Evolutionary conservation across 2,888 invertebrate genomes (phyloP), one percentile per base, ranked within the genome.

Genomic region (Limnephilus rhombicus): DNA sequence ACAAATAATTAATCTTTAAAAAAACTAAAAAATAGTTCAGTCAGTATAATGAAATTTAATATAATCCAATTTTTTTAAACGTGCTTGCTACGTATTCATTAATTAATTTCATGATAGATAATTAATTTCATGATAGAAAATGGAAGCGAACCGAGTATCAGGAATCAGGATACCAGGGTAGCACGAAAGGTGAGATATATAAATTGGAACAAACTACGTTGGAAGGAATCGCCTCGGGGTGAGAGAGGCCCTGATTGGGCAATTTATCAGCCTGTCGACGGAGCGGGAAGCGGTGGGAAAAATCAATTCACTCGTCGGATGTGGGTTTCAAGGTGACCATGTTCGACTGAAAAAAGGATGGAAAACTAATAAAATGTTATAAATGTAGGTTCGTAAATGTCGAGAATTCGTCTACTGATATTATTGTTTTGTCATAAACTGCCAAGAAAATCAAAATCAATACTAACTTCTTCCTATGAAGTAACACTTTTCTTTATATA

Each of bases 181-280:
- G 37, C 85, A 90, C 12, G 83, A 85, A 85, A 90, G 68, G 68
- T 90, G 68, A 90, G 80, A 83, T 37, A 29, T 85, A 88, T 90
- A 92, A 92, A 91, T 92, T 91, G 86, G 82, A 37, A 85, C 88
- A 90, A 91, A 91, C 91, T 90, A 91, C 90, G 93, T 86, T 85
- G 86, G 91, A 91, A 91, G 88, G 88, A 85, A 87, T 86, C 81
- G 93, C 93, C 85, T 41, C 85, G 88, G 91, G 92, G 68, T 53
- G 92, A 80, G 87, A 81, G 80, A 87, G 68, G 34, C 80, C 81
- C 85, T 90, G 92, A 93, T 92, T 92, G 93, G 93, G 91, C 93
- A 91, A 93, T 93, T 90, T 91, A 93, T 93, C 93, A 91, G 92
- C 87, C 86, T 93, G 93, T 93, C 93, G 91, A 89, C 92, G 85